Evolutionary conservation across 2,888 invertebrate genomes (phyloP), one percentile per base, ranked within the genome.

Genomic region (Ormyrus thymus): DNA sequence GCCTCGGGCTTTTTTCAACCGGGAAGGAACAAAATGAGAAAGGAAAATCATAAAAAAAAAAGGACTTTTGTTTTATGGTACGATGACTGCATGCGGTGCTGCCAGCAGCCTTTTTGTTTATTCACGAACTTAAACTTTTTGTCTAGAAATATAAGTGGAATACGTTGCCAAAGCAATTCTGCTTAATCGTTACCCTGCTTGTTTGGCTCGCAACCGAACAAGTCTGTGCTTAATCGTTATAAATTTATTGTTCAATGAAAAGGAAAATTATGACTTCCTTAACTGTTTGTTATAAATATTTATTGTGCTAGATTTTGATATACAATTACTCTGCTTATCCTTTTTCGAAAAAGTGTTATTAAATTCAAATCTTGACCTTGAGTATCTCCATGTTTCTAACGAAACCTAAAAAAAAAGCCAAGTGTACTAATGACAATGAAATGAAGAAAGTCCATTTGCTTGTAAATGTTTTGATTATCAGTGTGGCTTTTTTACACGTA

Each of bases 71-170:
- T 81, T 73, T 78, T 76, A 73, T 61, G 79, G 82, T 84, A 29
- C 83, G 78, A 87, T 91, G 88, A 84, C 82, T 87, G 88, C 88
- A 88, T 88, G 88, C 82, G 79, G 82, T 86, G 85, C 86, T 86
- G 82, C 84, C 84, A 85, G 46, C 58, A 59, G 68, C 43, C 46
- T 59, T 66, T 13, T 8, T 62, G 5, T 15, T 53, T 50, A 58
- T 65, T 59, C 46, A 55, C 11, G 29, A 29, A 29, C 29, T 4
- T 29, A 29, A 4, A 29, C 29, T 29, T 29, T 29, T 29, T 29
- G 29, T 29, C 29, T 29, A 29, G 3, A 29, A n/a, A 69, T 70
- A 13, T 11, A 51, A 56, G 13, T 64, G 29, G 29, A 29, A 45
- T 76, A 74, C n/a, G 51, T 62, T 7, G 7, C 9, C 46, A 11